A percentile compares a stretch with the other conserved stretches of the same genome.
Evolutionary conservation across 1,140 invertebrate species (phyloP).

Genomic region (Microplitis demolitor): DNA sequence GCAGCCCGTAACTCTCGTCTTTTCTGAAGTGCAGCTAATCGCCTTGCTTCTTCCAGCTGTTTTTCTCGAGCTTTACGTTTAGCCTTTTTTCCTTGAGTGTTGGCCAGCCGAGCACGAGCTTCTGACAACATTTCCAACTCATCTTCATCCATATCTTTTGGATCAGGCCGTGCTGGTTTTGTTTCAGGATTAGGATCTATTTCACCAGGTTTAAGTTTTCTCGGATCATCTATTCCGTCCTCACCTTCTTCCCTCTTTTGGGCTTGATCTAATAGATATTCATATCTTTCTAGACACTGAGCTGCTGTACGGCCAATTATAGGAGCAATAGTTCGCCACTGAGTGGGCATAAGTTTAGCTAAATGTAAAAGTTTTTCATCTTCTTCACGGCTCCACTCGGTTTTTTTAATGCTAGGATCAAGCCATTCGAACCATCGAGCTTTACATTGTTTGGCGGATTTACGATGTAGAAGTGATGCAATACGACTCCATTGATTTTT

Average conservation of each 20-base stretch:
- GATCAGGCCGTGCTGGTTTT: slow-evolving; percentile 97
- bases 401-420: slow-evolving; percentile 99
- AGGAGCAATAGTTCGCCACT: slow-evolving; percentile 99
- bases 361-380: slow-evolving; percentile 98
- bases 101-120: slow-evolving; percentile 95
- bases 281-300: slow-evolving; percentile 97
- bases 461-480: slow-evolving; percentile 96
- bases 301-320: slow-evolving; percentile 98
- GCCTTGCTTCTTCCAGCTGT: slow-evolving; percentile 95
- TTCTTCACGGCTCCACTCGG: slow-evolving; percentile 99
- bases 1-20: slow-evolving; percentile 94
- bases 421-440: slow-evolving; percentile 99
- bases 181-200: slow-evolving; percentile 99
- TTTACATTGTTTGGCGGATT: slow-evolving; percentile 99
- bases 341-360: slow-evolving; percentile 99
- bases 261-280: slow-evolving; percentile 96
- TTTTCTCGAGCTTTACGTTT: slow-evolving; percentile 99
- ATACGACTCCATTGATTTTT: slow-evolving; percentile 99
- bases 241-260: slow-evolving; percentile 97
- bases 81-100: slow-evolving; percentile 99
- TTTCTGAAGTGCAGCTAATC: slow-evolving; percentile 96
- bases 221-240: slow-evolving; percentile 89
- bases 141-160: slow-evolving; percentile 99
- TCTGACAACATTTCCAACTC: slow-evolving; percentile 99
- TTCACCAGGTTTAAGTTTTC: slow-evolving; percentile 97